phyloP scores from a whole-genome alignment of 2,888 invertebrate genomes.

The Pristionchus fissidentatus region DNA sequence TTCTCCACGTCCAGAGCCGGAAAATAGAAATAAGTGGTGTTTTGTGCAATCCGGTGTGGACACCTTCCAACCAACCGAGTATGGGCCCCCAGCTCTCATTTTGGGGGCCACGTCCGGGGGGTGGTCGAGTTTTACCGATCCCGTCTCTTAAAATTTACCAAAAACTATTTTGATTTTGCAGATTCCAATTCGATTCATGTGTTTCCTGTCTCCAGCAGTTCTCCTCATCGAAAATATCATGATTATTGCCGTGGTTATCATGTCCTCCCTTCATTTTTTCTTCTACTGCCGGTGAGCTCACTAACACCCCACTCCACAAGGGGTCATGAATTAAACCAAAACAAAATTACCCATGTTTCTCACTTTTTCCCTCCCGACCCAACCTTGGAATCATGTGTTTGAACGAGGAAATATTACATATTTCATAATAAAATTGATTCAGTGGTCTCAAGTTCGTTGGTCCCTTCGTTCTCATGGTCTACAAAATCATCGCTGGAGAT shows the following conservation, averaged over 20 bases:
- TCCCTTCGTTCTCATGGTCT: constrained; percentile 99
- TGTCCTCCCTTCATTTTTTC: constrained; percentile 65
- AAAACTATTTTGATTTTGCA: not conserved
- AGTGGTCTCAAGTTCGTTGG: constrained; percentile 98
- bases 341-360: not conserved
- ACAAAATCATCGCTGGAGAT: constrained; percentile 97
- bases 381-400: too few relatives aligned
- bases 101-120: too few relatives aligned
- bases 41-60: too few relatives aligned
- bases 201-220: constrained; percentile 50
- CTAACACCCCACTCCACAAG: not conserved
- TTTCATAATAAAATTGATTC: constrained; percentile 56
- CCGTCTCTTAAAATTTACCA: not conserved
- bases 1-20: too few relatives aligned
- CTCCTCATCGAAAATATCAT: constrained; percentile 64
- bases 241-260: constrained; percentile 62
- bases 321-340: too few relatives aligned
- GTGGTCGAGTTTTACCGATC: too few relatives aligned
- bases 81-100: too few relatives aligned
- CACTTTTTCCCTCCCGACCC: too few relatives aligned
- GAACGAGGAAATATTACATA: not conserved
- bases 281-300: constrained; percentile 63
- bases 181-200: constrained; percentile 84
- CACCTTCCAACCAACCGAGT: too few relatives aligned
- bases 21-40: too few relatives aligned